Evolutionary conservation across 2,113 vertebrate genomes (phyloP).

Genomic region (Origma solitaria): DNA sequence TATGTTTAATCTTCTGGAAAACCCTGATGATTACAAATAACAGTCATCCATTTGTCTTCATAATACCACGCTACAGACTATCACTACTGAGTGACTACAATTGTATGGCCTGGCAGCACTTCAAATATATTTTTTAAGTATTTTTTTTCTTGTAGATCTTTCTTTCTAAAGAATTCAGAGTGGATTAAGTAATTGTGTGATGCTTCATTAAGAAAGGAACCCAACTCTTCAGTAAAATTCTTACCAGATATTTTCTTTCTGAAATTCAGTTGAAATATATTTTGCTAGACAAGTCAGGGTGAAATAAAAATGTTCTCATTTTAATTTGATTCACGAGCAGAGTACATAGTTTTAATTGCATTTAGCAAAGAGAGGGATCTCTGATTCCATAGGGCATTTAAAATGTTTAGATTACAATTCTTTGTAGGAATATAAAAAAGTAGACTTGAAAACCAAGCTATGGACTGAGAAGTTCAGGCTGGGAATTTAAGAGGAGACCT

Average conservation of each 20-base stretch:
- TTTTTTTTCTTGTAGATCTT: slow-evolving; percentile 30
- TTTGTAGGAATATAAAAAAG: background rate
- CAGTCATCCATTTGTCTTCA: slow-evolving; percentile 60
- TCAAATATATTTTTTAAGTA: slow-evolving; percentile 61
- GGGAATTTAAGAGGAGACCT: background rate
- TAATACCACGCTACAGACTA: slow-evolving; percentile 39
- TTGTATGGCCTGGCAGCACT: slow-evolving; percentile 54
- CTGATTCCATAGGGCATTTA: background rate
- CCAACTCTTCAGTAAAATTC: background rate
- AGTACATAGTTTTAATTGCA: background rate
- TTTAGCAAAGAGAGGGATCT: background rate
- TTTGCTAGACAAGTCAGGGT: background rate
- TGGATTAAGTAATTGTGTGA: slow-evolving; percentile 64
- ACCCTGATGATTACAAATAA: slow-evolving; percentile 61
- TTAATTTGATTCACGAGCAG: background rate
- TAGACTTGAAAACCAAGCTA: background rate
- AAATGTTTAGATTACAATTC: background rate
- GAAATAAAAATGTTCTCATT: background rate
- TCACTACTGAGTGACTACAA: slow-evolving; percentile 45
- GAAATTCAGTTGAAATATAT: background rate
- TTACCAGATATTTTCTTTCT: background rate
- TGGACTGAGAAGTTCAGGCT: background rate
- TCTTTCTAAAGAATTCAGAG: slow-evolving; percentile 67
- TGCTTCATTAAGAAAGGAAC: slow-evolving; percentile 64
- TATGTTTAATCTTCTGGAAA: slow-evolving; percentile 59